These are phyloP conservation scores for Drosophila kurseongensis DNA, from an alignment of 1,140 invertebrate genomes.

Conservation along the genomic window DNA sequence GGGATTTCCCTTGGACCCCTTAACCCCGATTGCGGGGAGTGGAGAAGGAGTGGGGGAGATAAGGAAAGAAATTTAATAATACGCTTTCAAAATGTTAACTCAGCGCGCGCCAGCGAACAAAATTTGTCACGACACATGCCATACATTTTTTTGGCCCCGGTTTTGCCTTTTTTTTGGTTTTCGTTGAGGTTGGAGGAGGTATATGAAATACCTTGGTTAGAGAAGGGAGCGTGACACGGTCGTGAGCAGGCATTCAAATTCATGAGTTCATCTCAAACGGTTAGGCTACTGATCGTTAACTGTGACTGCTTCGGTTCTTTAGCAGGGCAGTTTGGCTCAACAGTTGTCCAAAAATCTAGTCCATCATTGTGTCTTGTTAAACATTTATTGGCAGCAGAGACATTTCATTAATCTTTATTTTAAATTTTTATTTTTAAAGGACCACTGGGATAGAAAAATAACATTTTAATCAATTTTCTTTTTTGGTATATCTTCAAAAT, in stretches of 20 bases:
- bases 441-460: too few relatives aligned
- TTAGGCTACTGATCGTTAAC: too few relatives aligned
- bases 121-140: conserved; percentile 83
- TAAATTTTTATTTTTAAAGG: too few relatives aligned
- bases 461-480: too few relatives aligned
- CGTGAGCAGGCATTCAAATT: background rate
- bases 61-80: conserved; percentile 77
- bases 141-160: conserved; percentile 54
- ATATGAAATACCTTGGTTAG: conserved; percentile 6
- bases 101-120: conserved; percentile 71
- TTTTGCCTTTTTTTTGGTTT: conserved; percentile 43
- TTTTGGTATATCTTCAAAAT: too few relatives aligned
- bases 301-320: too few relatives aligned
- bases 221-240: conserved; percentile 12
- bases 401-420: too few relatives aligned
- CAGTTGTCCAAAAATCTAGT: too few relatives aligned
- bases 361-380: too few relatives aligned
- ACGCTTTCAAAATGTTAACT: conserved; percentile 78
- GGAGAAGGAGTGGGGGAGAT: background rate
- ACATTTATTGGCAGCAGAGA: too few relatives aligned
- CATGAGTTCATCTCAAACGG: background rate
- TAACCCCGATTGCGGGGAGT: background rate
- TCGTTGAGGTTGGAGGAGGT: conserved; percentile 24
- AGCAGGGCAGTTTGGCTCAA: too few relatives aligned
- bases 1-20: conserved; percentile 12